A percentile compares a stretch with the other conserved stretches of the same genome.
These are phyloP conservation scores for Coryphaenoides rupestris DNA, from an alignment of 2,113 vertebrate species.

Conservation along the genomic window DNA sequence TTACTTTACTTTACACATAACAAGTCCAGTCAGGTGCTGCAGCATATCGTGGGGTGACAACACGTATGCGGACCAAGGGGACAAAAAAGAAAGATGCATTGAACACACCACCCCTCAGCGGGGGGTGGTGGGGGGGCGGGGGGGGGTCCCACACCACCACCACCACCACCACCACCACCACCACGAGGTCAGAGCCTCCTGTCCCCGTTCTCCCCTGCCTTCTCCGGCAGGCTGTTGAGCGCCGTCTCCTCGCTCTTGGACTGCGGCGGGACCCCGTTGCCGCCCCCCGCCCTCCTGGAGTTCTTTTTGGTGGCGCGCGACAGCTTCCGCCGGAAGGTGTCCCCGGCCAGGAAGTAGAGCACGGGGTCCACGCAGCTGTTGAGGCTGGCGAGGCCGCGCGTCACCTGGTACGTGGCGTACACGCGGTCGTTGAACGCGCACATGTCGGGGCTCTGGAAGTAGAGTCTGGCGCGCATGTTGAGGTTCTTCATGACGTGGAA, in stretches of 20 bases:
- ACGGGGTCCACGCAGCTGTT: slow-evolving; percentile 98
- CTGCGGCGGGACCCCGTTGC: slow-evolving; percentile 79
- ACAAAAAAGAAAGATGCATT: too few relatives aligned
- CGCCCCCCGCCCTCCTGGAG: slow-evolving; percentile 80
- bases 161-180: too few relatives aligned
- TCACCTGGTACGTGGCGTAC: slow-evolving; percentile 98
- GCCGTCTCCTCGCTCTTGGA: slow-evolving; percentile 95
- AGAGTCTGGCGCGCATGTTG: slow-evolving; percentile 91
- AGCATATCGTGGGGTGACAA: too few relatives aligned
- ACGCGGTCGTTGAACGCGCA: slow-evolving; percentile 94
- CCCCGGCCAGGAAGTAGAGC: slow-evolving; percentile 95
- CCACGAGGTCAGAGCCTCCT: slow-evolving; percentile 76
- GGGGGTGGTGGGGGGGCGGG: too few relatives aligned
- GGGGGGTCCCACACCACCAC: too few relatives aligned
- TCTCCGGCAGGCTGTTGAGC: slow-evolving; percentile 88
- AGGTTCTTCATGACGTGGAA: slow-evolving; percentile 99
- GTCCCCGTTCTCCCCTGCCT: slow-evolving; percentile 86
- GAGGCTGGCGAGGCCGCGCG: slow-evolving; percentile 93
- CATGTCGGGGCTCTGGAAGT: slow-evolving; percentile 93
- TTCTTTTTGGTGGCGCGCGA: slow-evolving; percentile 88
- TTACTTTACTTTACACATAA: too few relatives aligned
- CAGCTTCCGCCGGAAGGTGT: slow-evolving; percentile 90
- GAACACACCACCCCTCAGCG: too few relatives aligned
- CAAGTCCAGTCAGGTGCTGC: too few relatives aligned
- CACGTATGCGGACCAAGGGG: too few relatives aligned